phyloP scores from a whole-genome alignment of 2,113 vertebrate species.

The Picathartes gymnocephalus region DNA sequence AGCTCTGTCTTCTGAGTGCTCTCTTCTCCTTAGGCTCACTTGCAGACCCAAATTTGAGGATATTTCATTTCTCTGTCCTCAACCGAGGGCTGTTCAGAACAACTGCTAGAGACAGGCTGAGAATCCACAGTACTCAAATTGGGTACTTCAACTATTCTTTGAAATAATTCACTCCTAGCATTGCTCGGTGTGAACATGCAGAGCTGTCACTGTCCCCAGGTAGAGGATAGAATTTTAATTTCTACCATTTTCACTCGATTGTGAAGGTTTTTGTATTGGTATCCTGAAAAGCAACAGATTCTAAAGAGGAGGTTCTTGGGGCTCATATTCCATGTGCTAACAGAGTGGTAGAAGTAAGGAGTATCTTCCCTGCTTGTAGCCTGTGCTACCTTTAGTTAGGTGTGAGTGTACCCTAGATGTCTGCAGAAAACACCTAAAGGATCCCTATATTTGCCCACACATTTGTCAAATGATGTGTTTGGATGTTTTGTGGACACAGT shows the following conservation, averaged over 20 bases:
- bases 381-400: neutral
- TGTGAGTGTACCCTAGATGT: neutral
- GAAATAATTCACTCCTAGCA: neutral
- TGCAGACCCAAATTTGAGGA: neutral
- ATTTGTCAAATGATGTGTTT: neutral
- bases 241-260: neutral
- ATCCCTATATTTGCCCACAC: accelerated
- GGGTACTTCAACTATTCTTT: neutral
- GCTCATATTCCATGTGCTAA: neutral
- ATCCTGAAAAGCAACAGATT: neutral
- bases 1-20: neutral
- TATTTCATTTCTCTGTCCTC: neutral
- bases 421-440: neutral
- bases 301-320: neutral
- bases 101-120: neutral
- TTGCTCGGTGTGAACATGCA: neutral
- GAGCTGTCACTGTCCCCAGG: neutral
- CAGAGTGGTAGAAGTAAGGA: neutral
- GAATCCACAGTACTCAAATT: neutral
- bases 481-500: neutral
- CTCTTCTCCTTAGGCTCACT: neutral
- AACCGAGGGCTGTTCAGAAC: neutral
- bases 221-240: neutral
- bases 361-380: neutral
- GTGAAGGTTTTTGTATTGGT: neutral